Base-by-base conservation (phyloP, 2,888 invertebrate species). In the Brachyptera risi region DNA sequence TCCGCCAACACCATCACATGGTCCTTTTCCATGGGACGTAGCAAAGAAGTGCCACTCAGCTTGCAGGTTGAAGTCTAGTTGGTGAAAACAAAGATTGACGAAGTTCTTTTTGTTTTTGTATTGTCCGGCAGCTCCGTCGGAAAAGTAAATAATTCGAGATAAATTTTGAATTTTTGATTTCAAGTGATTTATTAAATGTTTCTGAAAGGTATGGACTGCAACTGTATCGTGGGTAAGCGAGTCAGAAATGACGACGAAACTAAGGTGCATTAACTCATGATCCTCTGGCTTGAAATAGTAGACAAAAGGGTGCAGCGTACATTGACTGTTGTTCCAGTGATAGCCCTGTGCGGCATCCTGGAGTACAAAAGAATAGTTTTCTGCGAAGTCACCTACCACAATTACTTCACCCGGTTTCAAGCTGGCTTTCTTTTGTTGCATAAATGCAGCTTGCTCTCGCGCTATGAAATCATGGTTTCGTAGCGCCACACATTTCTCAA, bases 41-140 rank as follows among this genome's bases (percentile, higher is more conserved):
- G 50, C 63, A 56, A 59, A 66, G 50, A 65, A 65, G 31, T 65
- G 65, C 63, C 64, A 66, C 37, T 66, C 61, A 1, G 65, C 66
- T 15, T 47, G 19, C 23, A 62, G 24, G 9, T 40, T 23, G 49
- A 61, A 61, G 49, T 63, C 65, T 15, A 44, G 23, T 4, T 23
- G 13, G 23, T 56, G 56, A 5, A 9, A n/a, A 56, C 56, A 56
- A n/a, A 56, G 9, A 35, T 56, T 35, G 5, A 38, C 17, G 3
- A 56, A 56, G 13, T 38, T 56, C n/a, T 27, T 56, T 19, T 15
- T 42, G 17, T 56, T 56, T 40, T 56, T 56, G 15, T 56, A 40
- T 15, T 42, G 56, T 37, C 38, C n/a, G 3, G 56, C 24, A 4
- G 56, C 23, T 7, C 56, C 56, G 21, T 56, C 56, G 2, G 37